Base-by-base conservation (phyloP, 2,888 invertebrate species). In the Stenichneumon culpator region DNA sequence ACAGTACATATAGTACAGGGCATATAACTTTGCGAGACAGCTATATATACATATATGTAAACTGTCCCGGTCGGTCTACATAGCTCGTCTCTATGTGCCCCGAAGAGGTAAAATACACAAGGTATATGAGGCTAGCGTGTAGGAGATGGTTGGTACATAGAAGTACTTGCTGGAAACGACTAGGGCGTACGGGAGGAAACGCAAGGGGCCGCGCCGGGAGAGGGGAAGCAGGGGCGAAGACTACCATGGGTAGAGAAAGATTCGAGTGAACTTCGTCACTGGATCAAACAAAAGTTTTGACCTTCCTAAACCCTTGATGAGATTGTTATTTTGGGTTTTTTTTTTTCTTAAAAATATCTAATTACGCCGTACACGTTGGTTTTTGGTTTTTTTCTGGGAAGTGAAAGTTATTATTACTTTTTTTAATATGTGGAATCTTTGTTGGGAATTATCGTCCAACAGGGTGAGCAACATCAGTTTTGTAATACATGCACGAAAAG, bases 91-190 rank as follows among this genome's bases (percentile, higher is more conserved):
- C 57, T 87, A 80, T 86, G 86, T 86, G 82, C 79, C 73, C 81
- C 82, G 70, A 79, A 77, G 85, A 89, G 89, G 57, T 89, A 91
- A 90, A 92, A 90, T 92, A 92, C 88, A 91, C 89, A 87, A 86
- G 88, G 88, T 90, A 90, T 89, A 91, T 78, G 84, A 90, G 92
- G 91, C 90, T 91, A 89, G 57, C 91, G 91, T 92, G 92, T 91
- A 91, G 90, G 91, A 93, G 93, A 93, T 92, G 91, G 57, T 90
- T 89, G 91, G 92, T 93, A 93, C 92, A 93, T 93, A 92, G 91
- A 91, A 92, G 92, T 93, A 92, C 93, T 93, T 92, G 93, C 91
- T 93, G 92, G 93, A 92, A 93, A 92, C 91, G 93, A 93, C 91
- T 91, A 92, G 92, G 92, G 92, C 91, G 89, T 90, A 79, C 88